Evolutionary conservation across 1,140 invertebrate species (phyloP).

Genomic region (Plodia interpunctella): DNA sequence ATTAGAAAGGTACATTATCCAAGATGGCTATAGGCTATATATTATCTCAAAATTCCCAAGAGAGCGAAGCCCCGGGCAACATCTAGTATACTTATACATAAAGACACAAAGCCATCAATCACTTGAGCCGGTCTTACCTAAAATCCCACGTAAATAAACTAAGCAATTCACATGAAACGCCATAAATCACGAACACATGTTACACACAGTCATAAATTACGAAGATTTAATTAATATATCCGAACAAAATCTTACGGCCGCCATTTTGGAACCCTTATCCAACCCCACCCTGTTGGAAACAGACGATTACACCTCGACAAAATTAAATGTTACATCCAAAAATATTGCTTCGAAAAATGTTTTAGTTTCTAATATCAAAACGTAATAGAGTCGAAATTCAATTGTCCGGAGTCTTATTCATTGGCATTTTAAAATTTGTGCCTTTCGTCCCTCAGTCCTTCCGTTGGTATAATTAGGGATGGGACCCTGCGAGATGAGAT

Average conservation of each 20-base stretch:
- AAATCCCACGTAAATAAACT: conserved; percentile 3
- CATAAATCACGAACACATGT: conserved; percentile 61
- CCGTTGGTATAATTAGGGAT: conserved; percentile 72
- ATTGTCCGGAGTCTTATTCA: conserved; percentile 17
- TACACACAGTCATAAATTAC: conserved; percentile 65
- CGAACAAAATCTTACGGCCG: conserved; percentile 72
- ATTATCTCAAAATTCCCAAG: too few relatives aligned
- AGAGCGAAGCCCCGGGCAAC: too few relatives aligned
- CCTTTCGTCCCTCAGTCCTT: conserved; percentile 59
- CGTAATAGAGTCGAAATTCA: conserved; percentile 19
- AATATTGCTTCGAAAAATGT: conserved; percentile 16
- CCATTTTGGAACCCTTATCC: conserved; percentile 69
- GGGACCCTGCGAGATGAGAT: conserved; percentile 64
- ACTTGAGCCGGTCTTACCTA: background rate
- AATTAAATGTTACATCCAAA: conserved; percentile 20
- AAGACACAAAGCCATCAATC: background rate
- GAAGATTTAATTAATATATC: conserved; percentile 74
- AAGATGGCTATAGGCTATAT: too few relatives aligned
- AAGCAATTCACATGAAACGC: conserved; percentile 31
- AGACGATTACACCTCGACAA: conserved; percentile 69
- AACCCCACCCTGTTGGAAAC: conserved; percentile 52
- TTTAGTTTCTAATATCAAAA: conserved; percentile 12
- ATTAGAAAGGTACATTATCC: too few relatives aligned
- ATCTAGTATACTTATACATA: too few relatives aligned
- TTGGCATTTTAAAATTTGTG: conserved; percentile 41